phyloP scores from a whole-genome alignment of 2,888 invertebrate genomes.

The Leptopilina drosophilae region DNA sequence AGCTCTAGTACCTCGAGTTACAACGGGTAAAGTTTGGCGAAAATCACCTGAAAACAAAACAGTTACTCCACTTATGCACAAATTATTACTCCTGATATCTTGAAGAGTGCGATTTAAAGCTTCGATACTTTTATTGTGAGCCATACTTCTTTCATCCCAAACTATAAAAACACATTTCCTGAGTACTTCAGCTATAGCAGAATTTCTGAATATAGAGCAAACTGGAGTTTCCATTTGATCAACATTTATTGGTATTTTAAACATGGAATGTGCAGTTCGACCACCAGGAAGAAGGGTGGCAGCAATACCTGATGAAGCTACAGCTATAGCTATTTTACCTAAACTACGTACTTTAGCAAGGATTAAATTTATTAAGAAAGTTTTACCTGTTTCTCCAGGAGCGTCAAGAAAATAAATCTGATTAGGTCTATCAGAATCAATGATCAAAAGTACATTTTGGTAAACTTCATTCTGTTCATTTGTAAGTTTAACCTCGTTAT shows the following conservation, averaged over 20 bases:
- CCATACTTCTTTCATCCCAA: too few species aligned
- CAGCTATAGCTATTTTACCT: slow-evolving; percentile 66
- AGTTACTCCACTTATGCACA: slow-evolving; percentile 55
- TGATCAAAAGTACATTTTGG: slow-evolving; percentile 50
- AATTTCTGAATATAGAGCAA: slow-evolving; percentile 66
- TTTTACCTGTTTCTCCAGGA: slow-evolving; percentile 73
- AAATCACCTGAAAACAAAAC: slow-evolving; percentile 49
- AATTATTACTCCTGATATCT: slow-evolving; percentile 54
- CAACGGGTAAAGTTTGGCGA: too few species aligned
- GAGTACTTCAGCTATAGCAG: slow-evolving; percentile 64
- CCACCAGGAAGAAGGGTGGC: too few species aligned
- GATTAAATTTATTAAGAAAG: slow-evolving; percentile 71
- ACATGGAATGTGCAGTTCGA: too few species aligned
- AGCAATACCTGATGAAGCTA: slow-evolving; percentile 70
- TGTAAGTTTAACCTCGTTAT: slow-evolving; percentile 48
- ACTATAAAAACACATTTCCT: slow-evolving; percentile 58
- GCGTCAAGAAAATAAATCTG: slow-evolving; percentile 59
- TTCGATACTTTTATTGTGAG: slow-evolving; percentile 59
- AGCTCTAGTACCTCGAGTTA: slow-evolving; percentile 41
- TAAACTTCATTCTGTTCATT: slow-evolving; percentile 51
- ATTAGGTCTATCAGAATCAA: slow-evolving; percentile 55
- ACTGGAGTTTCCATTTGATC: slow-evolving; percentile 52
- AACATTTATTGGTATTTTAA: too few species aligned
- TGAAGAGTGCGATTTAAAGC: slow-evolving; percentile 65
- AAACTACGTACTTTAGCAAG: slow-evolving; percentile 67